phyloP scores from a whole-genome alignment of 2,113 vertebrate genomes.

The Trichechus manatus region DNA sequence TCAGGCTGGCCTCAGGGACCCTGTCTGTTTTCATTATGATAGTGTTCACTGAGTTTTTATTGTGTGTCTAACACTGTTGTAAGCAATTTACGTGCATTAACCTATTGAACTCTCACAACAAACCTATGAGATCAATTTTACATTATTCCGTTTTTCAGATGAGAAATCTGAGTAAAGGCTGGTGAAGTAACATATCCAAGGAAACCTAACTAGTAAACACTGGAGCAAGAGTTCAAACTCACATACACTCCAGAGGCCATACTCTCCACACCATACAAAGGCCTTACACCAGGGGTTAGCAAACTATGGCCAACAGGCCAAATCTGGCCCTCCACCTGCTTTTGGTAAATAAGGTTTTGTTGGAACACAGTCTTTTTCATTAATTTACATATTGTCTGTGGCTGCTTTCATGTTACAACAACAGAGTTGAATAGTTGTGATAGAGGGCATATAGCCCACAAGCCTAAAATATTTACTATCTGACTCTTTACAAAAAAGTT shows the following conservation, averaged over 20 bases:
- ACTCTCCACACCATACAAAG: neutral
- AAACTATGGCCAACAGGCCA: neutral
- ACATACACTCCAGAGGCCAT: neutral
- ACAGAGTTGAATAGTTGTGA: neutral
- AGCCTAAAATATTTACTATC: neutral
- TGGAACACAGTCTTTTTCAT: neutral
- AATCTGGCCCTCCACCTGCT: neutral
- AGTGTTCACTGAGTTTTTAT: neutral
- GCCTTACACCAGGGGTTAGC: neutral
- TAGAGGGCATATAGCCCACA: neutral
- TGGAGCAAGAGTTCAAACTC: neutral
- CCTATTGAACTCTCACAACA: neutral
- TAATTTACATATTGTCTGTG: neutral
- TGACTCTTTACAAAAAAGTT: neutral
- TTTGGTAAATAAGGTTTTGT: neutral
- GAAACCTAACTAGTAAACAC: neutral
- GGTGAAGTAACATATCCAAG: neutral
- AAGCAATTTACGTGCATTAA: neutral
- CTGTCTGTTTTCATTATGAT: neutral
- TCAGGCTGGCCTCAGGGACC: neutral
- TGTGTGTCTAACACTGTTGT: neutral
- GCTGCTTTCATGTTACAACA: neutral
- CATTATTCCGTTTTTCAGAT: neutral
- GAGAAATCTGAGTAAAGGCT: neutral
- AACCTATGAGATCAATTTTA: neutral